Evolutionary conservation across 2,797 vertebrate genomes (phyloP).

Genomic region (Psittacula derbiana): DNA sequence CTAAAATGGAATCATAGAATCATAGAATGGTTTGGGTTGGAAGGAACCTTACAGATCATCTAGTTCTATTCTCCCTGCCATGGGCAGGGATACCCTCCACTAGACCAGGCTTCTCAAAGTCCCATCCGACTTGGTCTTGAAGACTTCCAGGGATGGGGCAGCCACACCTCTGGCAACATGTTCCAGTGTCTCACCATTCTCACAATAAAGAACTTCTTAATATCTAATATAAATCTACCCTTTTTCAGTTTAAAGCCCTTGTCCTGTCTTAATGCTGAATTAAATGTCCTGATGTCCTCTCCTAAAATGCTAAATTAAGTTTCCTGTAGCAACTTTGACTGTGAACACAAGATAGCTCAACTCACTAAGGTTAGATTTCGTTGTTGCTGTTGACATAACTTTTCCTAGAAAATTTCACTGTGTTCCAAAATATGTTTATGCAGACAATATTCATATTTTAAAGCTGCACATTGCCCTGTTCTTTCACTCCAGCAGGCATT

Average conservation of each 20-base stretch:
- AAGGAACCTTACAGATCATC: background rate
- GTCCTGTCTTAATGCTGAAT: background rate
- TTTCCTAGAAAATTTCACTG: background rate
- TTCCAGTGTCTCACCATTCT: background rate
- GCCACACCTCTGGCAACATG: background rate
- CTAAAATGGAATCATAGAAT: background rate
- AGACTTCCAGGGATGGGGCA: background rate
- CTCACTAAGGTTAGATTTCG: background rate
- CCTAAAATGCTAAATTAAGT: background rate
- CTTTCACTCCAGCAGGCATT: background rate
- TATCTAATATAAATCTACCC: background rate
- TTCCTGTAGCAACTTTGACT: background rate
- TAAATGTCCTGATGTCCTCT: background rate
- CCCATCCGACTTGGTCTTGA: background rate
- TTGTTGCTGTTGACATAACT: background rate
- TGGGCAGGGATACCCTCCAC: background rate
- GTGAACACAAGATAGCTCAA: background rate
- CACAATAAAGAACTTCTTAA: background rate
- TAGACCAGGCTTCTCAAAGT: background rate
- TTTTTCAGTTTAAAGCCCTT: background rate
- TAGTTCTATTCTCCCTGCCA: background rate
- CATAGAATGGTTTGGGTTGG: background rate
- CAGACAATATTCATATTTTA: background rate
- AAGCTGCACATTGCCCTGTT: background rate
- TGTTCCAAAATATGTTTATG: background rate